Percentiles rank a stretch among this genome's conserved stretches.
Conservation (phyloP, 2,888 invertebrate species). For the Tholera decimalis region DNA sequence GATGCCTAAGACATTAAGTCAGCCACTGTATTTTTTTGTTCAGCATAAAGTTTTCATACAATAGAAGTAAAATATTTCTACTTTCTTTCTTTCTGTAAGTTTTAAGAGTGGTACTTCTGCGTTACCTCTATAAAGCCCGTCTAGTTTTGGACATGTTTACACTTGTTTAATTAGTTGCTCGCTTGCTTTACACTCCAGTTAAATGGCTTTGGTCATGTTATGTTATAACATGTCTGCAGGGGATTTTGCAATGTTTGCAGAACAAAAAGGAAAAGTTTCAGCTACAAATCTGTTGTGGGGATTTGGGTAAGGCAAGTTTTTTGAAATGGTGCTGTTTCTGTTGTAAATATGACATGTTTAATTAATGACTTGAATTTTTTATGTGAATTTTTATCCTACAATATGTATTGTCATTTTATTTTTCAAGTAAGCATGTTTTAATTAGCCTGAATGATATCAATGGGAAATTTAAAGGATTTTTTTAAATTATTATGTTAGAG, state of each 20-base stretch:
- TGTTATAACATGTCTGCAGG: conserved; percentile 38
- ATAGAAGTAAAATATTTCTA: no score
- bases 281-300: neutral
- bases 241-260: conserved; percentile 18
- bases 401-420: no score
- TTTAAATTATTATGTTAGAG: no score
- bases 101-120: conserved; percentile 12
- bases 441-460: no score
- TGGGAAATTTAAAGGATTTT: no score
- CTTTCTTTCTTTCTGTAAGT: neutral
- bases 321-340: neutral
- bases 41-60: no score
- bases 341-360: neutral
- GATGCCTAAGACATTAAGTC: no score
- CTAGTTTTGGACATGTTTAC: conserved; percentile 49
- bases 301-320: conserved; percentile 2
- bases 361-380: neutral
- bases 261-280: conserved; percentile 14
- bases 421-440: no score
- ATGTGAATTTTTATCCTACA: no score
- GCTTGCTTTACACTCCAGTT: conserved; percentile 44
- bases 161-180: conserved; percentile 53
- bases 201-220: conserved; percentile 39
- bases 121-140: neutral
- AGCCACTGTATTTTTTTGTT: no score